phyloP scores from a whole-genome alignment of 92 coral and sea anemone genomes.

The Epizoanthus scotinus region DNA sequence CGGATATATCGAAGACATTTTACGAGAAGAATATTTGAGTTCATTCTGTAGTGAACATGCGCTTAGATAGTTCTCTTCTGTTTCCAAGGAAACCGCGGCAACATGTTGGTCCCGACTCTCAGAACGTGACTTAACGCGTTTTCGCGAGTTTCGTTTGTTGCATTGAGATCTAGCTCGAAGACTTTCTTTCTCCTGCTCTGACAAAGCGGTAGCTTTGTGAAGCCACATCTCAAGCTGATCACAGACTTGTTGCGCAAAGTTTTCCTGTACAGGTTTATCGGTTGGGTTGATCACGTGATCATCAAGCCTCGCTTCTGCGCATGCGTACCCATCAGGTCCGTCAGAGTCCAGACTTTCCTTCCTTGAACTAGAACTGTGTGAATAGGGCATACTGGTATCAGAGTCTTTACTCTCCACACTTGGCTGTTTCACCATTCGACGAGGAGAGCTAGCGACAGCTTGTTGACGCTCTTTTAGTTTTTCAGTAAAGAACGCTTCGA shows the following conservation, averaged over 20 bases:
- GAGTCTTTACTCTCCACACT: constrained; percentile 56
- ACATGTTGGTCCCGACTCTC: constrained; percentile 40
- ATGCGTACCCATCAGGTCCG: constrained; percentile 38
- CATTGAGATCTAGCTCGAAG: constrained; percentile 14
- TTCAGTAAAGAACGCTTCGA: constrained; percentile 75
- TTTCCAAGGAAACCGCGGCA: constrained; percentile 38
- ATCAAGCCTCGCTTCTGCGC: constrained; percentile 32
- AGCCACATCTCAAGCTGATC: constrained; percentile 62
- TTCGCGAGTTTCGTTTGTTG: constrained; percentile 19
- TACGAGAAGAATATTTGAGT: constrained; percentile 37
- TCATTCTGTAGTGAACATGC: not conserved
- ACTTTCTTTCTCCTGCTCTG: constrained; percentile 50
- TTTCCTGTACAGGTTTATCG: constrained; percentile 43
- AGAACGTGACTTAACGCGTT: constrained; percentile 14
- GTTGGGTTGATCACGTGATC: not conserved
- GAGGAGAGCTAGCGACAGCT: constrained; percentile 44
- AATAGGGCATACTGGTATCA: constrained; percentile 37
- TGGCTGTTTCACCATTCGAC: constrained; percentile 35
- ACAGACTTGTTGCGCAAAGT: constrained; percentile 63
- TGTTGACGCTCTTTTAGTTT: constrained; percentile 66
- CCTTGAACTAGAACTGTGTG: constrained; percentile 44
- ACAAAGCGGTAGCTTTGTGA: constrained; percentile 52
- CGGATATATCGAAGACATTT: constrained; percentile 35
- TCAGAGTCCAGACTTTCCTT: constrained; percentile 45
- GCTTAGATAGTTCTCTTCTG: constrained; percentile 4